Evolutionary conservation across 2,888 invertebrate species (phyloP).

Genomic region (Drosophila subquinaria): DNA sequence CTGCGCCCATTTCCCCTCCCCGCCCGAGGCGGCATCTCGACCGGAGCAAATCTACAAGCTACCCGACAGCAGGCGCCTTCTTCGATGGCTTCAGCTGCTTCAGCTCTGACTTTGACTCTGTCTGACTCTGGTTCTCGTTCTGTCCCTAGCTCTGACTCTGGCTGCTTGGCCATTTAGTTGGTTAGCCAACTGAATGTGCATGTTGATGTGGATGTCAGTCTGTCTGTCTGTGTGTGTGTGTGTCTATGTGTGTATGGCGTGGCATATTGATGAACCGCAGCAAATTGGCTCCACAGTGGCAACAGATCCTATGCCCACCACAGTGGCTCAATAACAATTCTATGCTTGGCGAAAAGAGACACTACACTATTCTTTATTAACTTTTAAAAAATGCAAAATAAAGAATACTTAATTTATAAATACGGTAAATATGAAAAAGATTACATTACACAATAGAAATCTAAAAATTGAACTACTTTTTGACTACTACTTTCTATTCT

Average conservation of each 20-base stretch:
- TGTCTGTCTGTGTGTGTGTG: constrained; percentile 8
- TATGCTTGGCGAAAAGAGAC: neutral
- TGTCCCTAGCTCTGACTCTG: constrained; percentile 17
- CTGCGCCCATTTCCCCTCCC: constrained; percentile 2
- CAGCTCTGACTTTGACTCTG: constrained; percentile 21
- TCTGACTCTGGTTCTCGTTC: constrained; percentile 16
- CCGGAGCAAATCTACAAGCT: constrained; percentile 48
- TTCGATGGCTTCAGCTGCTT: constrained; percentile 17
- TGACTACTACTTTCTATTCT: too few species aligned
- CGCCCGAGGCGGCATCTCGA: constrained; percentile 13
- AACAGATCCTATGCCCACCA: constrained; percentile 45
- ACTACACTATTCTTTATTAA: too few species aligned
- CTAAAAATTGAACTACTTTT: too few species aligned
- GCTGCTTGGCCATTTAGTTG: constrained; percentile 52
- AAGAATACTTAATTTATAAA: too few species aligned
- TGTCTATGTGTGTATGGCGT: constrained; percentile 59
- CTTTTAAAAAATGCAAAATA: too few species aligned
- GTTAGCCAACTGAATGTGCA: constrained; percentile 42
- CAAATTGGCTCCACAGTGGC: constrained; percentile 75
- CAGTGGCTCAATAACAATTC: constrained; percentile 45
- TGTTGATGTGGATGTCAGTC: constrained; percentile 21
- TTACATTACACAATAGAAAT: too few species aligned
- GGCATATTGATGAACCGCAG: constrained; percentile 82
- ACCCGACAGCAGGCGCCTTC: constrained; percentile 36
- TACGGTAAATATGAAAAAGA: too few species aligned